phyloP scores from a whole-genome alignment of 2,113 vertebrate genomes.

The Notarius lentiginosus region DNA sequence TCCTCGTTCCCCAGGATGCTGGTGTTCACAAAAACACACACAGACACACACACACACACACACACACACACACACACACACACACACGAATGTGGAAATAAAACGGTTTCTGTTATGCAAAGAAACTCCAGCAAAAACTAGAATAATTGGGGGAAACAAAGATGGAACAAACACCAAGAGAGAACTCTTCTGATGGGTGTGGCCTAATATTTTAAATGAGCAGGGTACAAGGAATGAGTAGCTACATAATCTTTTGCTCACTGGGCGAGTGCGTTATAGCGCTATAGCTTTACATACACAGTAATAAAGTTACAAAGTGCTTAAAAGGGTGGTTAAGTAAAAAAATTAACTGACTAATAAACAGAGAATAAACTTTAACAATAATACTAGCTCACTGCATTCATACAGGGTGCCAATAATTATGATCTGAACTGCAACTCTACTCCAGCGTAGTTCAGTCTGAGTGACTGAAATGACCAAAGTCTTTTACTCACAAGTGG shows the following conservation, averaged over 20 bases:
- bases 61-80: not conserved
- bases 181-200: not conserved
- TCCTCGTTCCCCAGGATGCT: constrained; percentile 92
- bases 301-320: not conserved
- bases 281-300: not conserved
- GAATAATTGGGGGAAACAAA: not conserved
- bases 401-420: not conserved
- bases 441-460: not conserved
- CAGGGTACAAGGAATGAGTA: too few relatives aligned
- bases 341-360: not conserved
- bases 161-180: not conserved
- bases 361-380: not conserved
- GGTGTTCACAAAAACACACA: not conserved
- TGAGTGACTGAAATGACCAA: not conserved
- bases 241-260: not conserved
- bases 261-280: not conserved
- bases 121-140: not conserved
- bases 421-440: not conserved
- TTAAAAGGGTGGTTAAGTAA: not conserved
- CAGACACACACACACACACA: not conserved
- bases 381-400: too few relatives aligned
- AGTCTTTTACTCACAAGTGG: constrained; percentile 83
- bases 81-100: not conserved
- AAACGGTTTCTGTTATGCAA: not conserved
- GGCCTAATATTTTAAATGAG: not conserved